Evolutionary conservation across 2,113 vertebrate species (phyloP), one percentile per base, ranked within the genome.

Genomic region (Cottus gobio): DNA sequence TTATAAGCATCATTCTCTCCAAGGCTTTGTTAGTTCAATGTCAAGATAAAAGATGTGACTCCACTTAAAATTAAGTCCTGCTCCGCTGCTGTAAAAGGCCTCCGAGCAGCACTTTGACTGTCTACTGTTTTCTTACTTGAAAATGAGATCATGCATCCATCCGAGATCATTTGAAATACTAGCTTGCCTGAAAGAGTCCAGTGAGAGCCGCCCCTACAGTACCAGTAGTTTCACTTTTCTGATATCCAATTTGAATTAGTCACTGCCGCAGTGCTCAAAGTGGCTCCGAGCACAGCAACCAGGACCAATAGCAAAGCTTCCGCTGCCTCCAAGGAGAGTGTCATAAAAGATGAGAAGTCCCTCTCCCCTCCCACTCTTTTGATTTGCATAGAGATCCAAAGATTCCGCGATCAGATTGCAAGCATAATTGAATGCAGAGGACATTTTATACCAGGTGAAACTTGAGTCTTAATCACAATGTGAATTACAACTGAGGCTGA

Each of bases 391-490:
- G 26, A 56, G 52, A 63, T 65, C 28, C 30, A 79, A 65, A 60
- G 66, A 34, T 22, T 22, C 26, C 8, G 30, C 22, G 7, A 71
- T 79, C 39, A 72, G 22, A 69, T 24, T 63, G 16, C n/a, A 80
- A 20, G n/a, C 62, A 36, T 13, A 52, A 26, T 12, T 83, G 26
- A 36, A 48, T 11, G 48, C 20, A 52, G 34, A 73, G 42, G 26
- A 56, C 36, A 20, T 18, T 48, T 44, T 15, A 46, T 7, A 61
- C 3, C 20, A 16, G 36, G 26, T 62, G 26, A 31, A 67, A 70
- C 39, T 64, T 15, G 50, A 22, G 28, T 20, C 18, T 72, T n/a
- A 6, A 62, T 28, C 10, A 5, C 16, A 26, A 56, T 26, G 52
- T 30, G 28, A 31, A 16, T 7, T 58, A 16, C 56, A 54, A 54